Evolutionary conservation across 2,888 invertebrate species (phyloP), one percentile per base, ranked within the genome.

Genomic region (Yponomeuta cagnagella): DNA sequence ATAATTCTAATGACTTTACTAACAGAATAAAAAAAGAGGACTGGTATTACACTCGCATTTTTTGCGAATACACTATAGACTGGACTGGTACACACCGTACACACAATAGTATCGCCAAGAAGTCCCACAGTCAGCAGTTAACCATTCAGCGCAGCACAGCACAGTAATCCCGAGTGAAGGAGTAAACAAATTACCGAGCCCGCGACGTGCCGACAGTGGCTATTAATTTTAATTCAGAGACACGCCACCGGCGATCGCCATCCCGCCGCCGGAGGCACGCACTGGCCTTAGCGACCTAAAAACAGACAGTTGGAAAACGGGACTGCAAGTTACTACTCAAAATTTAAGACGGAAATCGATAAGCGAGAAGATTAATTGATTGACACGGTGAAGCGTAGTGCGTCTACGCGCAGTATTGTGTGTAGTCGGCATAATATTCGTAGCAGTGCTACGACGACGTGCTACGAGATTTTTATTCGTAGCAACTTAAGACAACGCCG

Each of bases 171-270:
- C 78, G 82, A 82, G 85, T 83, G 86, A 85, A 83, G 87, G 86
- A 88, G 89, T 90, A 91, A 91, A 91, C 91, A 91, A 91, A 90
- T 91, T 90, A 90, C 89, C 79, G 79, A 81, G 77, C 77, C 81
- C 80, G 84, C 82, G 81, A 82, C 80, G 80, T 78, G 86, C 74
- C 83, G 84, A 72, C 77, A 77, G 81, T 83, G 81, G 86, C 91
- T 90, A 91, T 91, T 90, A 90, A 91, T 91, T 90, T 90, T 91
- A 90, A 91, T 91, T 91, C 90, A 85, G 86, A 85, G 83, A 88
- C 90, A 43, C 43, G 43, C 43, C 43, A 43, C 43, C 9, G 43
- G 5, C 43, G 43, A 43, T 43, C 43, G 43, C 43, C 43, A 43
- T 43, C 43, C 43, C 43, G 43, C 43, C 43, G 43, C 43, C 43